Evolutionary conservation across 2,113 vertebrate species (phyloP).

Genomic region (Eonycteris spelaea): DNA sequence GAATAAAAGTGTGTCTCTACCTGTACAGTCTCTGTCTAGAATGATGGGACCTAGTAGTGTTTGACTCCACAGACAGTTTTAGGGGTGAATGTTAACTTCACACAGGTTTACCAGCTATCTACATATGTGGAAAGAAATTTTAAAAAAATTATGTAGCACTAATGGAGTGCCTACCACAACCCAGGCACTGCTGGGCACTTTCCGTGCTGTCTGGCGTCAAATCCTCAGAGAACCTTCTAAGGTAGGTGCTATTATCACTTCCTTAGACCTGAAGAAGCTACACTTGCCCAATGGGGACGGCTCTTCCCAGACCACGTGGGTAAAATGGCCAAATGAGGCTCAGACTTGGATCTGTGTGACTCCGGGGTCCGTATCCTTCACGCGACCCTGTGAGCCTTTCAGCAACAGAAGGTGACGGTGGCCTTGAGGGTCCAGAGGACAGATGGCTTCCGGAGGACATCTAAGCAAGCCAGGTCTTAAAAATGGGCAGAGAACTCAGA

Average conservation of each 20-base stretch:
- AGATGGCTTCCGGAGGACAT: neutral
- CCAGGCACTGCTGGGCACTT: neutral
- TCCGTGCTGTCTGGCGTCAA: fast-evolving
- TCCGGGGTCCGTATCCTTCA: neutral
- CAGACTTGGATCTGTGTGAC: neutral
- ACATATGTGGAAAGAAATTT: neutral
- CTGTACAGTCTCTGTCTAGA: neutral
- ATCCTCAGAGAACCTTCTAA: neutral
- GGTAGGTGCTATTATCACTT: neutral
- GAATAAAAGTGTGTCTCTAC: neutral
- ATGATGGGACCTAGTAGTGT: neutral
- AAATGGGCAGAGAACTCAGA: neutral
- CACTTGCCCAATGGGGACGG: neutral
- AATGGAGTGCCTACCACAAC: too few relatives aligned
- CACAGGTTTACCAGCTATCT: neutral
- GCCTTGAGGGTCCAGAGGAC: neutral
- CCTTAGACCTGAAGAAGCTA: neutral
- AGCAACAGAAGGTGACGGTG: neutral
- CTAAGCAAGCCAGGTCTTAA: neutral
- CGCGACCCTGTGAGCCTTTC: neutral
- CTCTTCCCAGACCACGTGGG: fast-evolving
- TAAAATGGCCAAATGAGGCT: neutral
- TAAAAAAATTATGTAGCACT: neutral
- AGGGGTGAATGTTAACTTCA: neutral
- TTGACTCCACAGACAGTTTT: neutral